A percentile compares a stretch with the other conserved stretches of the same genome.
Conservation (phyloP, 2,113 vertebrate species). For the human (Homo sapiens) region GRCh38 chr4:106605001-106605500, state of each 20-base stretch:
- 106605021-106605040: background rate
- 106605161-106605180: background rate
- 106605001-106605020: background rate
- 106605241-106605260: background rate
- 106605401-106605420: conserved; percentile 36
- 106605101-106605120: conserved; percentile 41
- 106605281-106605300: background rate
- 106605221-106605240: background rate
- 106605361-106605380: conserved; percentile 44
- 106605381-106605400: conserved; percentile 62
- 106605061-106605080: background rate
- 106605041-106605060: background rate
- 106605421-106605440: conserved; percentile 10
- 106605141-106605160: background rate
- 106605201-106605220: background rate
- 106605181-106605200: background rate
- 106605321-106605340: background rate
- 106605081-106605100: background rate
- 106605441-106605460: background rate
- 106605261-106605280: background rate
- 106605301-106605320: background rate
- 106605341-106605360: background rate
- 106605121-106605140: conserved; percentile 29
- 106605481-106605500: background rate
- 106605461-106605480: conserved; percentile 34